Percentiles rank a stretch among this genome's conserved stretches.
Conservation (phyloP, 2,888 invertebrate genomes). For the Halictus quadricinctus region DNA sequence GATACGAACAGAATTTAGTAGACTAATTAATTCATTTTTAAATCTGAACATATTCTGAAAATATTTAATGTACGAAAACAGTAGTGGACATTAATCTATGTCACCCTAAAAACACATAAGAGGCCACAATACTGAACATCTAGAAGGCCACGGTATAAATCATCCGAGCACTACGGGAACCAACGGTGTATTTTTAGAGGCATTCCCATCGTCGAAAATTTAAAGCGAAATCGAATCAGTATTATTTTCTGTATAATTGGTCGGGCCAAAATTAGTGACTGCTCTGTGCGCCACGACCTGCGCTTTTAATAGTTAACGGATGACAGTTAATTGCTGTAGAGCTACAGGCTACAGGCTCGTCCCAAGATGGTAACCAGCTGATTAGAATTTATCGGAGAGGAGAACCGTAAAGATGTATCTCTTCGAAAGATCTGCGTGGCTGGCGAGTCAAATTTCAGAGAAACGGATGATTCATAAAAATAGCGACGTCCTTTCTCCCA, state of each 20-base stretch:
- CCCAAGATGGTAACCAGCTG: slow-evolving; percentile 45
- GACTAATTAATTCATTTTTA: background rate
- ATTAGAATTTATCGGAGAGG: slow-evolving; percentile 52
- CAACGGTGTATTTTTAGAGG: slow-evolving; percentile 44
- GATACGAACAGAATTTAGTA: background rate
- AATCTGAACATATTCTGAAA: background rate
- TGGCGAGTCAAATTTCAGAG: slow-evolving; percentile 37
- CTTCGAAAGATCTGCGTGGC: slow-evolving; percentile 39
- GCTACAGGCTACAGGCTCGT: slow-evolving; percentile 16
- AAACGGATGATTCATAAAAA: slow-evolving; percentile 34
- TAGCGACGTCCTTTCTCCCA: background rate
- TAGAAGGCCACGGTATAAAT: slow-evolving; percentile 27
- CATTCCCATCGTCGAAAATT: slow-evolving; percentile 2
- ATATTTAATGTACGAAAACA: background rate
- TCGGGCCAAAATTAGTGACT: slow-evolving; percentile 4
- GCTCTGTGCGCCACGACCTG: background rate
- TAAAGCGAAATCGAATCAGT: slow-evolving; percentile 16
- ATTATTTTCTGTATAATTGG: slow-evolving; percentile 40
- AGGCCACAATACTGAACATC: slow-evolving; percentile 20
- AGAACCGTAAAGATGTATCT: slow-evolving; percentile 44
- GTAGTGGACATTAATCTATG: slow-evolving; percentile 35
- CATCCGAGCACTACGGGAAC: slow-evolving; percentile 11
- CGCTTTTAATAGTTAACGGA: slow-evolving; percentile 46
- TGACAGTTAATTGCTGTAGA: slow-evolving; percentile 48
- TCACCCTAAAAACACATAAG: slow-evolving; percentile 44